phyloP scores from a whole-genome alignment of 1,140 invertebrate species.

The Battus philenor region DNA sequence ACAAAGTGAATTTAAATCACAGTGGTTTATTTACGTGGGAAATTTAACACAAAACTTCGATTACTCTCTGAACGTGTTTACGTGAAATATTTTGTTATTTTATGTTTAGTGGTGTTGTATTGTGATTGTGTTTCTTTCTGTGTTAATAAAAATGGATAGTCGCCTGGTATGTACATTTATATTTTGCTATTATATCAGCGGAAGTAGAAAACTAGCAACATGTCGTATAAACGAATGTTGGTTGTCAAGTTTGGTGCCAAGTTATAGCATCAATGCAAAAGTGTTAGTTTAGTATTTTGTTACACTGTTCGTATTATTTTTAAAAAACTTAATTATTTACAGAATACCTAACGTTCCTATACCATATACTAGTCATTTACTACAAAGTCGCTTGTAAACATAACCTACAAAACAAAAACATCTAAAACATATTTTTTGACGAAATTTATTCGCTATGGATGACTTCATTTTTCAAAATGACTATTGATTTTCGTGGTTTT shows the following conservation, averaged over 20 bases:
- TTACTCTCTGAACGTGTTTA: constrained; percentile 54
- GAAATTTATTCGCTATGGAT: too few relatives aligned
- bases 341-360: too few relatives aligned
- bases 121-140: constrained; percentile 22
- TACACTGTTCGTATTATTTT: neutral
- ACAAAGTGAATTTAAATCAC: constrained; percentile 17
- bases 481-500: too few relatives aligned
- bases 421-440: too few relatives aligned
- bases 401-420: constrained; percentile 38
- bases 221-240: constrained; percentile 26
- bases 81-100: constrained; percentile 54
- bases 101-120: constrained; percentile 33
- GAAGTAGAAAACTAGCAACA: constrained; percentile 4
- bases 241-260: constrained; percentile 29
- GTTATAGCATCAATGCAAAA: constrained; percentile 5
- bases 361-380: neutral
- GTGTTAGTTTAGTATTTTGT: constrained; percentile 4
- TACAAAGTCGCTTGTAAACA: constrained; percentile 42
- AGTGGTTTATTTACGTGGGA: constrained; percentile 16
- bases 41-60: constrained; percentile 18
- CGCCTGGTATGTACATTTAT: constrained; percentile 16
- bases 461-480: too few relatives aligned
- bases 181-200: neutral
- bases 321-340: too few relatives aligned
- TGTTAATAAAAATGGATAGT: constrained; percentile 19